These are phyloP conservation scores for Amblyteles armatorius DNA, from an alignment of 2,888 invertebrate genomes.

Conservation along the genomic window DNA sequence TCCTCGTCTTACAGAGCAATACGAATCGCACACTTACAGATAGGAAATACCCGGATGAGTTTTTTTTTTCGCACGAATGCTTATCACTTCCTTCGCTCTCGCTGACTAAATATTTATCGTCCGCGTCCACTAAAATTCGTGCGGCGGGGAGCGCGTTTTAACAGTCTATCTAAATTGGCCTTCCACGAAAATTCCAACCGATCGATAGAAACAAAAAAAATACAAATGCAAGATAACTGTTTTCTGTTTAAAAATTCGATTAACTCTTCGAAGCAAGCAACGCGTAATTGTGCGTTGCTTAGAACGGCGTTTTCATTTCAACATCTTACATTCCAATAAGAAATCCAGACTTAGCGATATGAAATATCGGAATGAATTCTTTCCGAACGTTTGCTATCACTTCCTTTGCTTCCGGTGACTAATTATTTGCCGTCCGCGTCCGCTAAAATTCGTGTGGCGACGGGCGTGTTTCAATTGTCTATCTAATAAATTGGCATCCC, in stretches of 20 bases:
- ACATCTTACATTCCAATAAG: too few species aligned
- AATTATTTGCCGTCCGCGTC: not conserved
- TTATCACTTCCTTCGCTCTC: slow-evolving; percentile 9
- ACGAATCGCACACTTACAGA: not conserved
- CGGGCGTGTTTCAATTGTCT: not conserved
- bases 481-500: slow-evolving; percentile 15
- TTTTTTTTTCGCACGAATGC: not conserved
- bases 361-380: not conserved
- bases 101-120: slow-evolving; percentile 10
- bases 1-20: not conserved
- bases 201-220: not conserved
- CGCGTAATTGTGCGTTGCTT: too few species aligned
- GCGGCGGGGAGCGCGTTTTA: not conserved
- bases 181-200: slow-evolving; percentile 1
- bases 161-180: slow-evolving; percentile 10
- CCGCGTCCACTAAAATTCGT: not conserved
- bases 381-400: not conserved
- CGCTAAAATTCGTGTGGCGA: not conserved
- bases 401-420: not conserved
- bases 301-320: too few species aligned
- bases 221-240: not conserved
- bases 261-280: not conserved
- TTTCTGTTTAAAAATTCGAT: not conserved
- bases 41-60: not conserved
- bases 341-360: too few species aligned